Evolutionary conservation across 2,888 invertebrate species (phyloP).

Genomic region (Hipparchia semele): DNA sequence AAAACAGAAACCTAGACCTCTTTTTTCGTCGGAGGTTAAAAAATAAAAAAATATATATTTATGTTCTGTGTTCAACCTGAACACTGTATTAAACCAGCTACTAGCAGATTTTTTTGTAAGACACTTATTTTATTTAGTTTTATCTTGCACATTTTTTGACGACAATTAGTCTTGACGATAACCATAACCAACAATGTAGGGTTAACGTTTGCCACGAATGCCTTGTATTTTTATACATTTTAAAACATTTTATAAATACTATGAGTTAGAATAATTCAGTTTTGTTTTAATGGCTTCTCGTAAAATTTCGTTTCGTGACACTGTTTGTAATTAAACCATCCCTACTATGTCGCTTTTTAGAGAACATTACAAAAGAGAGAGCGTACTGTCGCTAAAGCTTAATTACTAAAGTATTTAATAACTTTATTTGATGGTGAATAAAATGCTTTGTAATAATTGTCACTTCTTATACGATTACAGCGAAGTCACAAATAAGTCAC

Average conservation of each 20-base stretch:
- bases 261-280: constrained; percentile 20
- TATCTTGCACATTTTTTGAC: background rate
- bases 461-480: background rate
- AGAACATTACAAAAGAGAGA: constrained; percentile 23
- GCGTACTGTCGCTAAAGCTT: constrained; percentile 14
- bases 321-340: constrained; percentile 32
- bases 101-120: background rate
- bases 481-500: background rate
- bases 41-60: too few relatives aligned
- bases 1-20: too few relatives aligned
- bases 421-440: constrained; percentile 21
- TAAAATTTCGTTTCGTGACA: constrained; percentile 35
- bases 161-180: background rate
- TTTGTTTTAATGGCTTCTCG: constrained; percentile 28
- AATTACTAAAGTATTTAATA: constrained; percentile 24
- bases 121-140: background rate
- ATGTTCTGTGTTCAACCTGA: background rate
- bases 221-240: background rate
- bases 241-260: background rate
- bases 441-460: constrained; percentile 16
- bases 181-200: background rate
- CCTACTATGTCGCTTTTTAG: constrained; percentile 29
- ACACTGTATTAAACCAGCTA: background rate
- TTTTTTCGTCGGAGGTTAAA: too few relatives aligned
- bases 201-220: background rate